A percentile compares a stretch with the other conserved stretches of the same genome.
Conservation (phyloP, 2,888 invertebrate species). For the Polyommatus iphigenia region DNA sequence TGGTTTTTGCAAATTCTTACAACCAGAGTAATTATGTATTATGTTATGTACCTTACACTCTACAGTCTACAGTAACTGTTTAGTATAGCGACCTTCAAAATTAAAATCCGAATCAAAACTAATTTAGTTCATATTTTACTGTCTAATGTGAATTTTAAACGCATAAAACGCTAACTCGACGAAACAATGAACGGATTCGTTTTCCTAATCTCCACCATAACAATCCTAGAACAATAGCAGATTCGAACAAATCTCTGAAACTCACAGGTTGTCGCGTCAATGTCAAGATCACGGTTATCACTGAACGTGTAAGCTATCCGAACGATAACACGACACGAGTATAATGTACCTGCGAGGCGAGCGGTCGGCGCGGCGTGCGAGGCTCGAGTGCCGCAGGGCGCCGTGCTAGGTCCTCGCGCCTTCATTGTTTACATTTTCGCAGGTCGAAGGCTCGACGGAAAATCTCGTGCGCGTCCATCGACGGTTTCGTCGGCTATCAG, state of each 20-base stretch:
- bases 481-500: not conserved
- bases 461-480: constrained; percentile 58
- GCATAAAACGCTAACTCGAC: constrained; percentile 6
- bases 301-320: constrained; percentile 32
- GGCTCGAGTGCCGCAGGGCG: constrained; percentile 70
- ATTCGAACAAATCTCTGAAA: constrained; percentile 54
- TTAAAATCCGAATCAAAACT: not conserved
- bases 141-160: not conserved
- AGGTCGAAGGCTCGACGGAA: constrained; percentile 72
- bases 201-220: constrained; percentile 55
- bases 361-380: constrained; percentile 64
- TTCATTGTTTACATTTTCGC: constrained; percentile 76
- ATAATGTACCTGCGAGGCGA: constrained; percentile 60
- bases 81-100: not conserved
- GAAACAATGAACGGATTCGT: constrained; percentile 42
- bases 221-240: constrained; percentile 68
- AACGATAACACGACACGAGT: constrained; percentile 63
- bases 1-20: not conserved
- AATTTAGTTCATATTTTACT: not conserved
- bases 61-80: not conserved
- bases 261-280: constrained; percentile 48
- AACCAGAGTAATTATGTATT: not conserved
- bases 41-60: not conserved
- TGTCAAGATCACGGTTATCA: constrained; percentile 57
- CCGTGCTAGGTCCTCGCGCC: constrained; percentile 50